Conservation (phyloP, 2,888 invertebrate genomes). For the Amphimallon solstitiale region DNA sequence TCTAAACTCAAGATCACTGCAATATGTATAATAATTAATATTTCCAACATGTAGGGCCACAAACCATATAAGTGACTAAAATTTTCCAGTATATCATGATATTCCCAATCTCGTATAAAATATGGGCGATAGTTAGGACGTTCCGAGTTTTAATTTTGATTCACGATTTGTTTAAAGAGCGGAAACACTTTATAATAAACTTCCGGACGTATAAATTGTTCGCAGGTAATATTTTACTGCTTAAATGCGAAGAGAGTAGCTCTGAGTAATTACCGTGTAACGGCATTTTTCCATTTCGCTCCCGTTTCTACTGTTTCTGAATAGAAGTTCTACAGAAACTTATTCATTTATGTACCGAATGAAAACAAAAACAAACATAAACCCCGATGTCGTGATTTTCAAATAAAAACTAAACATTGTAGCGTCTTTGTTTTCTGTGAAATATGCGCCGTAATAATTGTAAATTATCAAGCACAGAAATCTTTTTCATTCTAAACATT, state of each 20-base stretch:
- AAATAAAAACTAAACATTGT: no score
- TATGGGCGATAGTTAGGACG: slow-evolving; percentile 4
- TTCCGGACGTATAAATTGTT: slow-evolving; percentile 27
- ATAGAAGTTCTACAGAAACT: no score
- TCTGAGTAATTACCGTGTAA: slow-evolving; percentile 5
- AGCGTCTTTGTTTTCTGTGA: no score
- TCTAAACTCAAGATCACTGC: no score
- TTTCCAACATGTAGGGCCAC: slow-evolving; percentile 1
- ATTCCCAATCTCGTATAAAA: background rate
- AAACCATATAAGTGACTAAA: background rate
- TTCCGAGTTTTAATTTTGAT: slow-evolving; percentile 28
- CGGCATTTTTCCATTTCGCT: slow-evolving; percentile 8
- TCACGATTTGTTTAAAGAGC: slow-evolving; percentile 27
- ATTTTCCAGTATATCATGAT: background rate
- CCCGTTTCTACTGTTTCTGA: no score
- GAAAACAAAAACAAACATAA: no score
- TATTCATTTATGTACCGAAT: no score
- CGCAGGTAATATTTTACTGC: slow-evolving; percentile 22
- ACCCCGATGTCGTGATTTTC: no score
- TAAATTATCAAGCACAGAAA: no score
- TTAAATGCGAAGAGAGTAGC: slow-evolving; percentile 1
- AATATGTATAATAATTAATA: background rate
- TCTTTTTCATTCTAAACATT: no score
- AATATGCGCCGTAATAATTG: no score
- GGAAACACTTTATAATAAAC: slow-evolving; percentile 29